phyloP scores from a whole-genome alignment of 2,797 vertebrate species.

The Forpus xanthops region DNA sequence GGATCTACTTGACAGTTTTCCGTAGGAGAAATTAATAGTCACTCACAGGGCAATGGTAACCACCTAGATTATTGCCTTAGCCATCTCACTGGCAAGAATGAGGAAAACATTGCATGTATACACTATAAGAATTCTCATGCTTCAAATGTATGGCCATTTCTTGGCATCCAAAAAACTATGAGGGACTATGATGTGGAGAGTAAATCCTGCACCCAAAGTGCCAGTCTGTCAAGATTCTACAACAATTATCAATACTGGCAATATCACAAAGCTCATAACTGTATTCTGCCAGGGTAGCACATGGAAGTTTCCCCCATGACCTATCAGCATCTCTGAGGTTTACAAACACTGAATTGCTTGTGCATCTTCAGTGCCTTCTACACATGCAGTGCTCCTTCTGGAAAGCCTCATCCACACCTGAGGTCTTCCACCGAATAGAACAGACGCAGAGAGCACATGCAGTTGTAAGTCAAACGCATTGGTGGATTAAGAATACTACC shows the following conservation, averaged over 20 bases:
- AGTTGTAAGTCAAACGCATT: neutral
- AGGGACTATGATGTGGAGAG: neutral
- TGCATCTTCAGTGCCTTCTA: neutral
- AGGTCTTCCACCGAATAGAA: neutral
- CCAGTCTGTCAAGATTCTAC: neutral
- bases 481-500: neutral
- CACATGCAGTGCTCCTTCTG: too few species aligned
- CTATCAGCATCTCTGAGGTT: neutral
- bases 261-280: neutral
- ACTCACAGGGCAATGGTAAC: neutral
- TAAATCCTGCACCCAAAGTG: neutral
- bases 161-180: neutral
- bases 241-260: neutral
- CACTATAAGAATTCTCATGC: neutral
- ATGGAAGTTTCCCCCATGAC: neutral
- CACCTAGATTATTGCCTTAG: neutral
- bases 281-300: neutral
- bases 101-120: neutral
- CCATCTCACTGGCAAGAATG: too few species aligned
- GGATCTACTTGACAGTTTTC: neutral
- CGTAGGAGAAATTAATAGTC: neutral
- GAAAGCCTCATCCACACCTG: neutral
- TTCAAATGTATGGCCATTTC: neutral
- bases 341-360: neutral
- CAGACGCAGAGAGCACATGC: neutral